Evolutionary conservation across 2,113 vertebrate genomes (phyloP), one percentile per base, ranked within the genome.

Genomic region (Urocolius indicus): DNA sequence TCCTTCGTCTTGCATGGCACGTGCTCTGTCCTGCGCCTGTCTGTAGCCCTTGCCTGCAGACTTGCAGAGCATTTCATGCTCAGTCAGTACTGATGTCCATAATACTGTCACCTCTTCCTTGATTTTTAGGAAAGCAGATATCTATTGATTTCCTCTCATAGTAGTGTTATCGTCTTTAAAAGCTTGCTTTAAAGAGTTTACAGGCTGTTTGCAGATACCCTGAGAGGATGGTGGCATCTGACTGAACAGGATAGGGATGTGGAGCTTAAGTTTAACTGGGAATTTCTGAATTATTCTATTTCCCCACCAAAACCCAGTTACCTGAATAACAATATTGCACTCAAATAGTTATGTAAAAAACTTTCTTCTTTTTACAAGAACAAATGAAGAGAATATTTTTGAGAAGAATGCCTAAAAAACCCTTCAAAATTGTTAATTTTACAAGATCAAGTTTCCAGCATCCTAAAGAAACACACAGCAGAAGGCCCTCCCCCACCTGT

Each of bases 21-120:
- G 54, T 38, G 21, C n/a, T 51, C 65, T 36, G 30, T 43, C 11
- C n/a, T 8, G 8, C 38, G 52, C 34, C 48, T 16, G 7, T 21
- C 43, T 34, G 29, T 0, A 1, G 41, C 34, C 38, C 51, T 54
- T 1, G 0, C 24, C 38, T 62, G 73, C 51, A 27, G 63, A 48
- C 29, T 13, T 16, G 14, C 32, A 51, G 36, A 68, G 21, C 29
- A 30, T 46, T 73, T 69, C 6, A 16, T 10, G 11, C 23, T 32
- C 24, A 49, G 7, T 32, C 24, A 49, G 7, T 2, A 3, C 23
- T 27, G 10, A 34, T n/a, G 22, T 30, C 67, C 43, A 2, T 55
- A 83, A 55, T 6, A 16, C 30, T 38, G 57, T 34, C 61, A 75
- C 10, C 21, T 51, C 15, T 43, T 57, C 20, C 24, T 52, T 22